phyloP scores from a whole-genome alignment of 2,797 vertebrate genomes.

The Lindbergichthys nudifrons region DNA sequence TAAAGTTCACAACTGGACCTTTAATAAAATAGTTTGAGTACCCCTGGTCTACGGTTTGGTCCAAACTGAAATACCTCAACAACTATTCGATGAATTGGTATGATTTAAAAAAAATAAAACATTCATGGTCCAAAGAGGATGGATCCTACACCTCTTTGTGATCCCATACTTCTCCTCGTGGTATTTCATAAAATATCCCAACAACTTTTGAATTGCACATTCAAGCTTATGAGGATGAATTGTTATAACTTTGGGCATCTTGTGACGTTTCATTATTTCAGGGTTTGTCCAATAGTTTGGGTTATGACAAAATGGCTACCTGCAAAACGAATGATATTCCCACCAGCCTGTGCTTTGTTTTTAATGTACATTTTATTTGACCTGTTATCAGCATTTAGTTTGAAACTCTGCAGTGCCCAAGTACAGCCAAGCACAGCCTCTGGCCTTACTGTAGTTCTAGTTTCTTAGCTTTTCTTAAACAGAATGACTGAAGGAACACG shows the following conservation, averaged over 20 bases:
- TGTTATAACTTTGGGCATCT: neutral
- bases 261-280: neutral
- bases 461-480: neutral
- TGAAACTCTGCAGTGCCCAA: neutral
- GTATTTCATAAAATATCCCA: neutral
- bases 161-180: neutral
- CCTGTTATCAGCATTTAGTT: neutral
- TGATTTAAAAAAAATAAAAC: neutral
- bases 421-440: neutral
- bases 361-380: neutral
- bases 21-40: no score
- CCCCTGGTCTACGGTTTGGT: neutral
- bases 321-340: neutral
- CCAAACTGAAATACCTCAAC: neutral
- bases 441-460: neutral
- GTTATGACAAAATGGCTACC: neutral
- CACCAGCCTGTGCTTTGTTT: neutral
- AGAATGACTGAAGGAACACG: neutral
- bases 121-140: neutral
- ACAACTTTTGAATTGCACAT: neutral
- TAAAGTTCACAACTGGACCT: no score
- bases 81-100: neutral
- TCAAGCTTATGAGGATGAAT: neutral
- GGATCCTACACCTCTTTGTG: neutral
- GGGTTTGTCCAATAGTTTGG: neutral